Percentiles rank a stretch among this genome's conserved stretches.
Evolutionary conservation across 2,113 vertebrate species (phyloP).

Genomic region (Silurus asotus): DNA sequence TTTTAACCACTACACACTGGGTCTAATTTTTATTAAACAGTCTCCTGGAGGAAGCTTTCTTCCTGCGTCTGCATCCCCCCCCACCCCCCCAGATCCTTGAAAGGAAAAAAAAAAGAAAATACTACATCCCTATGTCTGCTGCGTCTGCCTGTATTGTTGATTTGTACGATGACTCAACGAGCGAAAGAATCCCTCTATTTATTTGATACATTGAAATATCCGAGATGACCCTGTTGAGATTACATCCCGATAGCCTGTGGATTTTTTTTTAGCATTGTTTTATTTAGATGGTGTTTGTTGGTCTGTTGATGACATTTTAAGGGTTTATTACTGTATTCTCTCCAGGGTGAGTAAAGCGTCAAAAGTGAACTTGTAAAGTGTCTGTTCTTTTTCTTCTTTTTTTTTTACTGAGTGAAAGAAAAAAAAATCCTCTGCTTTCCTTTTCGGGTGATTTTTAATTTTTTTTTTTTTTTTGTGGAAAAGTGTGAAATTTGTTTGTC

Average conservation of each 20-base stretch:
- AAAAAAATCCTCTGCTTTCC: neutral
- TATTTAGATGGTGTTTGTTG: constrained; percentile 31
- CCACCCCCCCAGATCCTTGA: neutral
- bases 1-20: constrained; percentile 26
- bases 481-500: neutral
- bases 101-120: constrained; percentile 13
- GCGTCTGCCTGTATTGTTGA: constrained; percentile 27
- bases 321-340: constrained; percentile 25
- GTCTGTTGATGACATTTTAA: constrained; percentile 33
- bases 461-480: neutral
- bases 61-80: too few relatives aligned
- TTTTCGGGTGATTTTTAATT: neutral
- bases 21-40: constrained; percentile 31
- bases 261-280: constrained; percentile 9
- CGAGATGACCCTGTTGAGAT: constrained; percentile 26
- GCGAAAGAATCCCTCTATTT: constrained; percentile 34
- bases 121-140: constrained; percentile 11
- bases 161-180: constrained; percentile 24
- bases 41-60: neutral
- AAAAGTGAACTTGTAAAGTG: neutral
- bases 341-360: constrained; percentile 3
- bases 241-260: constrained; percentile 39
- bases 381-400: neutral
- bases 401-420: neutral
- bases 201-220: constrained; percentile 36